A percentile compares a stretch with the other conserved stretches of the same genome.
Evolutionary conservation across 1,140 invertebrate genomes (phyloP).

Genomic region (Hesperophylax magnus): DNA sequence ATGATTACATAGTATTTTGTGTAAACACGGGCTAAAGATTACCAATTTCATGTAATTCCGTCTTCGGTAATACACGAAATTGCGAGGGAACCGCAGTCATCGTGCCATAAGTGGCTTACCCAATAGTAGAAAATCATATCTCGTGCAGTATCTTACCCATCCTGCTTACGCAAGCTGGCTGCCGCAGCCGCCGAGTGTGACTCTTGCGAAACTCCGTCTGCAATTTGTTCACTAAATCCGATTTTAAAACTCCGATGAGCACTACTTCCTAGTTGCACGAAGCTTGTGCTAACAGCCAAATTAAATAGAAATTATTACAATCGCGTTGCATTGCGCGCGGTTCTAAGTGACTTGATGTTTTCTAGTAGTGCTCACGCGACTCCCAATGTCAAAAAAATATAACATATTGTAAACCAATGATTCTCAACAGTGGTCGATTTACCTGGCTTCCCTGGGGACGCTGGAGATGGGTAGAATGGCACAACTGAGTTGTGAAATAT

Average conservation of each 20-base stretch:
- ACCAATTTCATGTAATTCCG: too few relatives aligned
- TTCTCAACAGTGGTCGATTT: too few relatives aligned
- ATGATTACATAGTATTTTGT: too few relatives aligned
- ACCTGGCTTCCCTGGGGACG: too few relatives aligned
- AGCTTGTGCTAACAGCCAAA: neutral
- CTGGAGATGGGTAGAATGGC: too few relatives aligned
- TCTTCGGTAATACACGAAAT: neutral
- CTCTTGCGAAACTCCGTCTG: conserved; percentile 14
- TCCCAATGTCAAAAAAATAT: too few relatives aligned
- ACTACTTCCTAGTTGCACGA: conserved; percentile 18
- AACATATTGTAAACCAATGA: too few relatives aligned
- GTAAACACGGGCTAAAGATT: too few relatives aligned
- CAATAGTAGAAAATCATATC: conserved; percentile 31
- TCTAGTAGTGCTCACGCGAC: neutral
- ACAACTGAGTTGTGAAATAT: too few relatives aligned
- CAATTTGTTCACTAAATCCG: conserved; percentile 25
- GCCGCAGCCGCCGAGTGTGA: neutral
- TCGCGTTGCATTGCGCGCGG: neutral
- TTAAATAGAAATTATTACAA: neutral
- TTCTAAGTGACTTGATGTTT: neutral
- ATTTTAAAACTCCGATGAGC: neutral
- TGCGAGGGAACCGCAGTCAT: conserved; percentile 6
- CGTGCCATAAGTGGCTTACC: neutral
- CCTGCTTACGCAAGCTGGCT: neutral
- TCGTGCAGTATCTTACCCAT: conserved; percentile 1